Percentiles rank a stretch among this genome's conserved stretches.
phyloP scores from a whole-genome alignment of 1,140 invertebrate species.

The Acyrthosiphon pisum region DNA sequence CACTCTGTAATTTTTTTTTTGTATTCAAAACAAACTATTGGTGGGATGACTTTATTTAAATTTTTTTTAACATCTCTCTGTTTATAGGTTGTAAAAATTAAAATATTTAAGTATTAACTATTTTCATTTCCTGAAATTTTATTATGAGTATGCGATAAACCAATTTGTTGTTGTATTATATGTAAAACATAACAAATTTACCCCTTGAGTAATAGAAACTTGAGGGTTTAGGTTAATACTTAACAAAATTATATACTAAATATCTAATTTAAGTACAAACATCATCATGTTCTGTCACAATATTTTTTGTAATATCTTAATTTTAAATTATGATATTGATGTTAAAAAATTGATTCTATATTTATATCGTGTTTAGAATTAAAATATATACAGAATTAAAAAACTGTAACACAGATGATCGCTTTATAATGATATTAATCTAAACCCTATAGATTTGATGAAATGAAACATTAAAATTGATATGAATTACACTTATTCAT shows the following conservation, averaged over 20 bases:
- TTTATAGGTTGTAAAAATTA: slow-evolving; percentile 5
- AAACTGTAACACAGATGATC: not conserved
- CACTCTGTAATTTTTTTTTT: slow-evolving; percentile 30
- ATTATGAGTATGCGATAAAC: not conserved
- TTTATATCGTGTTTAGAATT: not conserved
- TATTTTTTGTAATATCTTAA: not conserved
- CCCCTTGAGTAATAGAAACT: not conserved
- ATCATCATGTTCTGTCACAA: not conserved
- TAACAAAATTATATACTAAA: not conserved
- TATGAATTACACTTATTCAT: not conserved
- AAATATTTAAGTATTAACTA: not conserved
- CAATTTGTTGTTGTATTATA: slow-evolving; percentile 6
- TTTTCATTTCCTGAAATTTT: slow-evolving; percentile 5
- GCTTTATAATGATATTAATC: not conserved
- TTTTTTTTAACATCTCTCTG: not conserved
- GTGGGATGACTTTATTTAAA: not conserved
- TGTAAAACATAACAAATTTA: slow-evolving; percentile 1
- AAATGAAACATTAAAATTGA: not conserved
- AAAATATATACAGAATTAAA: not conserved
- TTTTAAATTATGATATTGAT: slow-evolving; percentile 20
- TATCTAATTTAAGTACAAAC: slow-evolving; percentile 1
- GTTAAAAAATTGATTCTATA: not conserved
- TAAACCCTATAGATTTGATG: not conserved
- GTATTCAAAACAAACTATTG: not conserved
- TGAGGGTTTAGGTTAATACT: not conserved